Percentiles rank a stretch among this genome's conserved stretches.
Evolutionary conservation across 2,888 invertebrate genomes (phyloP).

Genomic region (Nomada ruficornis): DNA sequence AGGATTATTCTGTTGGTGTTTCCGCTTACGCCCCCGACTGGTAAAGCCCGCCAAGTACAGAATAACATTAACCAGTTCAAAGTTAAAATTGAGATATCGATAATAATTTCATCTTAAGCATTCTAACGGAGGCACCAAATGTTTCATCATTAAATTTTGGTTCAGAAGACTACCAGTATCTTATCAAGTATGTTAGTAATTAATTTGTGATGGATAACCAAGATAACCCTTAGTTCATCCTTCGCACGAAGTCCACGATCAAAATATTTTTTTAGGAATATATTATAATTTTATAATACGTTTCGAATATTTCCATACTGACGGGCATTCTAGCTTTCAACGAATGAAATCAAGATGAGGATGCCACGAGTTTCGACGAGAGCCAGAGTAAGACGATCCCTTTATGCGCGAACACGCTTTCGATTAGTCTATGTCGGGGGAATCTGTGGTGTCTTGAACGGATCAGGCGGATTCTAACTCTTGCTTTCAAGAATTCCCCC

Average conservation of each 20-base stretch:
- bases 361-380: constrained; percentile 22
- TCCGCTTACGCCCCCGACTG: constrained; percentile 1
- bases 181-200: background rate
- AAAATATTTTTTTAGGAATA: no score
- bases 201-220: background rate
- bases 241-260: no score
- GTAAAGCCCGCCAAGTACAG: background rate
- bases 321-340: background rate
- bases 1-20: constrained; percentile 28
- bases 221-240: no score
- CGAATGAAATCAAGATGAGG: constrained; percentile 29
- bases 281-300: no score
- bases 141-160: background rate
- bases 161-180: no score
- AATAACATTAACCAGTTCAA: constrained; percentile 14
- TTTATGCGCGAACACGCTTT: constrained; percentile 42
- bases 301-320: background rate
- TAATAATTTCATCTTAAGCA: background rate
- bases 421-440: constrained; percentile 31
- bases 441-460: constrained; percentile 33
- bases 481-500: constrained; percentile 11
- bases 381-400: constrained; percentile 16
- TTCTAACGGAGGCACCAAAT: background rate
- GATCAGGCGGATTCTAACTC: constrained; percentile 19
- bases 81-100: constrained; percentile 24